These are phyloP conservation scores for Brachyistius frenatus DNA, from an alignment of 2,113 vertebrate genomes.

Conservation along the genomic window DNA sequence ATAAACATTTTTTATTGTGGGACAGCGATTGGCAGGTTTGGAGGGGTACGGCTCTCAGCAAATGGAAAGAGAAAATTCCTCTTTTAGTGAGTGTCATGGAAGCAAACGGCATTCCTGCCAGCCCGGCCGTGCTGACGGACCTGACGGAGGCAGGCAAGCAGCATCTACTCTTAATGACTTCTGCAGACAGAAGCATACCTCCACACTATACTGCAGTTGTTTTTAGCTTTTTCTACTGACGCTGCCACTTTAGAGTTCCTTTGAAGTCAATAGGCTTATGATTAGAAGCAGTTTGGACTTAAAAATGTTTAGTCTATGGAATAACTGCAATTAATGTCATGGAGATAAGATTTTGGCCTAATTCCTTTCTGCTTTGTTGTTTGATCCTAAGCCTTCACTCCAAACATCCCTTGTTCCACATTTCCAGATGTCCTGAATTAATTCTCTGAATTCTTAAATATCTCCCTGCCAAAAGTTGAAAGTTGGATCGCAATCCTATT, in stretches of 20 bases:
- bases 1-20: conserved; percentile 13
- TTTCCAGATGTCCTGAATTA: conserved; percentile 28
- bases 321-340: conserved; percentile 9
- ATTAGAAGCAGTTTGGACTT: conserved; percentile 76
- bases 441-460: conserved; percentile 11
- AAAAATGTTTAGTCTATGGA: background rate
- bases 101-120: conserved; percentile 63
- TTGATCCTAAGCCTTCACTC: conserved; percentile 2
- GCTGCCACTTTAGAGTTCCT: background rate
- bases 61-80: conserved; percentile 72
- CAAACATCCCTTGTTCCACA: conserved; percentile 1
- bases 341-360: conserved; percentile 16
- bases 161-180: conserved; percentile 67
- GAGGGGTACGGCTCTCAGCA: conserved; percentile 16
- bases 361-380: conserved; percentile 19
- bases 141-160: conserved; percentile 34
- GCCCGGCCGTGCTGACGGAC: conserved; percentile 38
- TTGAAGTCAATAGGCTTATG: conserved; percentile 24
- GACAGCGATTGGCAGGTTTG: conserved; percentile 23
- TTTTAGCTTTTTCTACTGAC: conserved; percentile 32
- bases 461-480: conserved; percentile 29
- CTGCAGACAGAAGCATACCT: conserved; percentile 68
- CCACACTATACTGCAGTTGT: conserved; percentile 45
- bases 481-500: conserved; percentile 6
- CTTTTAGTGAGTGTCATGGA: conserved; percentile 55